A percentile compares a stretch with the other conserved stretches of the same genome.
Conservation (phyloP, 2,113 vertebrate species). For the Dermatemys mawii region DNA sequence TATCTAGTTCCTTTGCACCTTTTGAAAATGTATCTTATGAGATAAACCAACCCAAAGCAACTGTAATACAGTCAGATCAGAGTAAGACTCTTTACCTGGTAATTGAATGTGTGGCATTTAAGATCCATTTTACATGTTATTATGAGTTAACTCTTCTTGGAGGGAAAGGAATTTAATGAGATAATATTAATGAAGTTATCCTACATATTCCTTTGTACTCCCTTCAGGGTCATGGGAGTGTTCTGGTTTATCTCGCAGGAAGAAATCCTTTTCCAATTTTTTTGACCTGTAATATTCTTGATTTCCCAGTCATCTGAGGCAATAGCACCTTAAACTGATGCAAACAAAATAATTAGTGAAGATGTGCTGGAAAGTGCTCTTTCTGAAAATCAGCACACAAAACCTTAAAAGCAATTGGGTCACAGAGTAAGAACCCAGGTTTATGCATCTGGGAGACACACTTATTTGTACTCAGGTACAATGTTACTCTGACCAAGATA, state of each 20-base stretch:
- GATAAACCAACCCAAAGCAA: neutral
- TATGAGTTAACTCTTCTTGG: neutral
- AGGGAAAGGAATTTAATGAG: neutral
- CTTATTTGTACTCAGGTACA: neutral
- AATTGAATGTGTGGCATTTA: neutral
- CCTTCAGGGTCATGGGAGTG: neutral
- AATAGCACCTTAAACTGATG: neutral
- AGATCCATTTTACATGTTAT: rapidly evolving
- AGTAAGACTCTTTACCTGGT: neutral
- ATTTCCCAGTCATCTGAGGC: neutral
- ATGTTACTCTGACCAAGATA: neutral
- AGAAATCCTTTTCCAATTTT: neutral
- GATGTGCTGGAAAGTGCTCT: neutral
- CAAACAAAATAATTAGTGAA: no score
- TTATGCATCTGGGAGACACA: neutral
- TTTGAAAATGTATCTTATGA: neutral
- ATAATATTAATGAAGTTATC: neutral
- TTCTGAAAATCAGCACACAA: neutral
- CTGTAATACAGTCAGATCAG: neutral
- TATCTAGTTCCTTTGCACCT: neutral
- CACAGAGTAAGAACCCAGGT: no score
- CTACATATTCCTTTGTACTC: neutral
- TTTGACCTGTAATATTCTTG: neutral
- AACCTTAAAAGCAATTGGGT: neutral
- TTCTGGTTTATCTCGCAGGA: neutral